Evolutionary conservation across 1,140 invertebrate species (phyloP).

Genomic region (Aporrectodea caliginosa): DNA sequence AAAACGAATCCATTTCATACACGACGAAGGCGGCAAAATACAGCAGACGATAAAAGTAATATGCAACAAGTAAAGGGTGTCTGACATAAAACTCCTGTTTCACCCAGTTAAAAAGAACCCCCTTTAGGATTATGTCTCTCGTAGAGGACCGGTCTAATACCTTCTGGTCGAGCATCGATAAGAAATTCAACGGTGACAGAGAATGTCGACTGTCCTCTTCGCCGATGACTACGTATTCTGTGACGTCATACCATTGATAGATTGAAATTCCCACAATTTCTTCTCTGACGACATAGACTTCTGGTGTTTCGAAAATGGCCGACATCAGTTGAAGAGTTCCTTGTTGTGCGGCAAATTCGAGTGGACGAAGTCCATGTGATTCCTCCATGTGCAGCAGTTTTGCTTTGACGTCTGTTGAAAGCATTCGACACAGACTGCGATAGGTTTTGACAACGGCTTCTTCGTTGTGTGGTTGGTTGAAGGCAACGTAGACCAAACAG

Average conservation of each 20-base stretch:
- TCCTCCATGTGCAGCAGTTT: conserved; percentile 12
- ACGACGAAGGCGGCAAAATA: background rate
- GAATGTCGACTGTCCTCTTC: background rate
- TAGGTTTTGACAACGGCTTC: conserved; percentile 15
- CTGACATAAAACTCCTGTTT: background rate
- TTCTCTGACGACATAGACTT: conserved; percentile 7
- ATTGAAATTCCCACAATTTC: conserved; percentile 1
- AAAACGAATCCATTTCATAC: background rate
- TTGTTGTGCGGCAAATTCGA: conserved; percentile 18
- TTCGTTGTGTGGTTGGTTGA: background rate
- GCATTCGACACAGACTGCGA: background rate
- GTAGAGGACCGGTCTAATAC: background rate
- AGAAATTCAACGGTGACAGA: conserved; percentile 10
- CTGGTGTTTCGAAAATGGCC: conserved; percentile 22
- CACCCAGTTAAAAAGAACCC: background rate
- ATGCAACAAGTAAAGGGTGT: background rate
- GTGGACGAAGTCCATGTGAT: background rate
- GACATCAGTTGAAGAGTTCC: background rate
- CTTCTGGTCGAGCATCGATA: background rate
- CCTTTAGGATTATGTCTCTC: too few species aligned
- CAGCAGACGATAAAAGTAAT: background rate
- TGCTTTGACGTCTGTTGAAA: background rate
- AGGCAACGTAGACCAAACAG: background rate
- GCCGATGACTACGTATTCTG: conserved; percentile 14
- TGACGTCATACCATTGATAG: conserved; percentile 17